Evolutionary conservation across 1,140 invertebrate genomes (phyloP), one percentile per base, ranked within the genome.

Genomic region (Leptopilina clavipes): DNA sequence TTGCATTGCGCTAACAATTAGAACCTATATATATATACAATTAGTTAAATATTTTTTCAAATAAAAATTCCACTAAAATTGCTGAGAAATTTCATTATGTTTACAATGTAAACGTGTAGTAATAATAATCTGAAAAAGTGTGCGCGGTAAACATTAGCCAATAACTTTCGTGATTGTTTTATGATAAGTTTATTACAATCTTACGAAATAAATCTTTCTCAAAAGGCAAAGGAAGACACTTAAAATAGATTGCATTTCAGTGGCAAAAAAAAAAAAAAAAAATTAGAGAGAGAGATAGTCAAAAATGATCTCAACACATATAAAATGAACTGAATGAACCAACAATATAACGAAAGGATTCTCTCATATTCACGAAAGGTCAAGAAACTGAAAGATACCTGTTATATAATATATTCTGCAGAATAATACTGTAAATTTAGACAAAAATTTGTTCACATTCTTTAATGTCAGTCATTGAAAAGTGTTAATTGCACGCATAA

Each of bases 301-400:
- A 19, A 19, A 19, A 19, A 8, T 14, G 12, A 31, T 14, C 8
- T 65, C 6, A 65, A 65, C 7, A 22, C 11, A 22, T n/a, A n/a
- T n/a, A 31, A 6, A n/a, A 65, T 37, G 22, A 65, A 7, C 12
- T 37, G 2, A 31, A 12, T 65, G 11, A 10, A 31, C 25, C 25
- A 14, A 12, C 25, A 8, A 7, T 65, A 31, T 65, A n/a, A n/a
- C 12, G 25, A n/a, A 11, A 65, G 12, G 12, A 65, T 65, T 14
- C 25, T 65, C 25, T 31, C 59, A 11, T 65, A 31, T 25, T 65
- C n/a, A 8, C 3, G 59, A 65, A 65, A 65, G 59, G 59, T 65
- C 25, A 65, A 65, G 59, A n/a, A 65, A 65, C 59, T 65, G 59
- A 65, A 37, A 65, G 59, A 31, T 31, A n/a, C 31, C 59, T 65